A percentile compares a stretch with the other conserved stretches of the same genome.
phyloP scores from a whole-genome alignment of 2,113 vertebrate genomes.

The Upupa epops region DNA sequence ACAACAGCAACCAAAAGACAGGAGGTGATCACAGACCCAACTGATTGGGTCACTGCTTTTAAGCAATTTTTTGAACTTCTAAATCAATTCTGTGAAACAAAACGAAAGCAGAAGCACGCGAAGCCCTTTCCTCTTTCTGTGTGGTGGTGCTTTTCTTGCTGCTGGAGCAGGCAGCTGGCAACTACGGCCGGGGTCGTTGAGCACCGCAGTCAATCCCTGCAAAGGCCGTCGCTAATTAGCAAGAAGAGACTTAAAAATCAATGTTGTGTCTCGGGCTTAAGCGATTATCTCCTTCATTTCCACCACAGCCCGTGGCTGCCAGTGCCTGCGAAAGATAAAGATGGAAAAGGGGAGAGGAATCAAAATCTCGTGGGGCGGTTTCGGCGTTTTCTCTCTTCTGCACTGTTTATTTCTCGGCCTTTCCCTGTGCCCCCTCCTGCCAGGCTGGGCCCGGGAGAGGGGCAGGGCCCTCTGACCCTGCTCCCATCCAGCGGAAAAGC shows the following conservation, averaged over 20 bases:
- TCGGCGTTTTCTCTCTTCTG: neutral
- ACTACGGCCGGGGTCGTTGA: neutral
- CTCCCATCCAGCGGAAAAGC: neutral
- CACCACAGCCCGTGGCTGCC: neutral
- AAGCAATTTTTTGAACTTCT: neutral
- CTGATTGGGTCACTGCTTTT: neutral
- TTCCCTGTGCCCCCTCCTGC: neutral
- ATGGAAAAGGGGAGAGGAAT: neutral
- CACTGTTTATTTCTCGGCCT: neutral
- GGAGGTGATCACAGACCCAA: neutral
- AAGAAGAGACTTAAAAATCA: neutral
- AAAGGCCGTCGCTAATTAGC: neutral
- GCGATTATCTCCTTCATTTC: neutral
- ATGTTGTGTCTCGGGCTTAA: fast-evolving
- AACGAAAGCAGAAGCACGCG: neutral
- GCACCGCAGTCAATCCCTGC: neutral
- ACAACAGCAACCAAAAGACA: neutral
- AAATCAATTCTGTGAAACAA: neutral
- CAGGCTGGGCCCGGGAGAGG: neutral
- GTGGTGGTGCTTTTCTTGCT: neutral
- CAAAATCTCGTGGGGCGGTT: neutral
- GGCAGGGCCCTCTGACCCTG: neutral
- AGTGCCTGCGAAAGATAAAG: neutral
- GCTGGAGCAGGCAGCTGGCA: neutral
- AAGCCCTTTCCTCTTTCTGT: neutral